Base-by-base conservation (phyloP, 2,888 invertebrate genomes). In the Aricia artaxerxes region DNA sequence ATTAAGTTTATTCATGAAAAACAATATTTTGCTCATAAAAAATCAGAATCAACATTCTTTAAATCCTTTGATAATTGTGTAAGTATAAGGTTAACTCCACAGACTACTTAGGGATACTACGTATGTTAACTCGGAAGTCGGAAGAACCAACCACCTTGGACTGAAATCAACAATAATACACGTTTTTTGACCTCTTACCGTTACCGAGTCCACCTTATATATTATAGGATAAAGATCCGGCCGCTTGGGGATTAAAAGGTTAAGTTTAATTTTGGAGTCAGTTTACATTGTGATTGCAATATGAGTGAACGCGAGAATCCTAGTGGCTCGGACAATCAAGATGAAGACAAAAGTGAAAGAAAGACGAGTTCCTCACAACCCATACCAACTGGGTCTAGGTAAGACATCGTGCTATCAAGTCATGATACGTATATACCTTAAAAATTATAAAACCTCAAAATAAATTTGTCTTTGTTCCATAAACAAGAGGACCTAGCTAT, bases 271-370 rank as follows among this genome's bases (percentile, higher is more conserved):
- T 83, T 84, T 81, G 85, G 84, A 79, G 78, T 86, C 87, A 90
- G 88, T 90, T 86, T 81, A 81, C 83, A 81, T 84, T 81, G 82
- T 82, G 81, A 83, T 84, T 84, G 84, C 84, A 84, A 82, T 77
- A 94, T 94, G 94, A 88, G 92, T 82, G 92, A 93, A 80, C 92
- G 89, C 31, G 90, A 93, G n/a, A 86, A 84, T n/a, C 82, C 90
- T 1, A 88, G 89, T 83, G 84, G 86, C 79, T 91, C 93, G 1
- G 88, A 85, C 0, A 87, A 91, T 1, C 87, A 90, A 81, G 86
- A 84, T 24, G 82, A 87, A 11, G 88, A 90, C 82, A 90, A 89
- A 84, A 88, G 82, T 73, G 85, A 86, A 2, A 83, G 86, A n/a
- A 83, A 80, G 77, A 83, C 85, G 4, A 87, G 87, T 75, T 83